phyloP scores from a whole-genome alignment of 1,140 invertebrate genomes.

The Parasteatoda tepidariorum region DNA sequence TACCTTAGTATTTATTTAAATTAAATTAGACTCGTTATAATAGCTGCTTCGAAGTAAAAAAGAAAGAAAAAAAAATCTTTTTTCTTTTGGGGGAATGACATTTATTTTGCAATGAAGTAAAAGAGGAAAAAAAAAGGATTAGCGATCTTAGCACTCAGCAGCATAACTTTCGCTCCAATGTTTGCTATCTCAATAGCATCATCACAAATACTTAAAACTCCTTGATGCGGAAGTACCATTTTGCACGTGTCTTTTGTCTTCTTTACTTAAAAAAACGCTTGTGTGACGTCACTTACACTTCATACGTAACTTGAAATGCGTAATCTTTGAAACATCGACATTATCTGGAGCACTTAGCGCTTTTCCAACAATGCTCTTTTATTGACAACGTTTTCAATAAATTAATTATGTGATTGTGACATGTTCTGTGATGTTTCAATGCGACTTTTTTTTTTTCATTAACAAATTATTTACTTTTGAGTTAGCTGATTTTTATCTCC shows the following conservation, averaged over 20 bases:
- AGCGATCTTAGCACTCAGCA: too few relatives aligned
- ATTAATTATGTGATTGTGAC: constrained; percentile 45
- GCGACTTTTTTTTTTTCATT: constrained; percentile 15
- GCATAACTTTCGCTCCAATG: too few relatives aligned
- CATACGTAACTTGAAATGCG: constrained; percentile 7
- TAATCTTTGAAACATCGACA: constrained; percentile 28
- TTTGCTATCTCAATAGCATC: too few relatives aligned
- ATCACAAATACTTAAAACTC: background rate
- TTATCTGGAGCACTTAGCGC: constrained; percentile 30
- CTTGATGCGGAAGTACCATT: constrained; percentile 14
- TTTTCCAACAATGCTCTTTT: constrained; percentile 22
- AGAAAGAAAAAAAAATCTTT: too few relatives aligned
- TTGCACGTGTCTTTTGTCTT: background rate
- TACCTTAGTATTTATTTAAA: too few relatives aligned
- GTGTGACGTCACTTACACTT: constrained; percentile 35
- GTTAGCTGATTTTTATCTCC: constrained; percentile 3
- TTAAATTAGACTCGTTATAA: too few relatives aligned
- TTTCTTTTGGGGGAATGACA: too few relatives aligned
- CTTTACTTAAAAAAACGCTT: background rate
- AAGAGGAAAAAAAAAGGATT: too few relatives aligned
- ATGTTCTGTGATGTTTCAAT: constrained; percentile 36
- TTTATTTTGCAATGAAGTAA: too few relatives aligned
- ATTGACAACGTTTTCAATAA: constrained; percentile 21
- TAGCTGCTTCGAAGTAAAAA: too few relatives aligned
- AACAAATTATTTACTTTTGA: background rate